These are phyloP conservation scores for Odocoileus virginianus DNA, from an alignment of 2,113 vertebrate species.

Conservation along the genomic window DNA sequence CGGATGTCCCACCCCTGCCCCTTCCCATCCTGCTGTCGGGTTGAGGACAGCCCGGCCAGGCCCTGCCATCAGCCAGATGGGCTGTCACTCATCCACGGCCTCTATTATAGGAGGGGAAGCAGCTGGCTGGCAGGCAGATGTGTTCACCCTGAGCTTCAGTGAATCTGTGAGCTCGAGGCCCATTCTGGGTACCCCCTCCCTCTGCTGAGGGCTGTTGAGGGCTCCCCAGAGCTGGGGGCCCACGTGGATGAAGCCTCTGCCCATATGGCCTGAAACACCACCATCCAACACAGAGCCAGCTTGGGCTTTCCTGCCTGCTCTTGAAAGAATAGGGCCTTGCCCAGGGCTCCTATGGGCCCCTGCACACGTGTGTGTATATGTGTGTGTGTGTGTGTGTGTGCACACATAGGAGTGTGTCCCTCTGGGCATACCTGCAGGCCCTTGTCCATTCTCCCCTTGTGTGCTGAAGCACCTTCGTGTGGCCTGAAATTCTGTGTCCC, in stretches of 20 bases:
- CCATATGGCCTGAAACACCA: neutral
- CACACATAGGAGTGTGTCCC: neutral
- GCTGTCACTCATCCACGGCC: neutral
- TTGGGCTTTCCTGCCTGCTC: neutral
- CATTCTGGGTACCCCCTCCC: too few relatives aligned
- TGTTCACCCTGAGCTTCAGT: neutral
- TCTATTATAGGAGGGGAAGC: neutral
- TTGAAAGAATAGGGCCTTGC: neutral
- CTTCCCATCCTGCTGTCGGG: neutral
- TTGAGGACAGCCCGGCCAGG: rapidly evolving
- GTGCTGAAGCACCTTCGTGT: neutral
- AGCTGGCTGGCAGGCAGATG: neutral
- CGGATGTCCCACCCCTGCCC: rapidly evolving
- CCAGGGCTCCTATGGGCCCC: neutral
- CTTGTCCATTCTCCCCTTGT: neutral
- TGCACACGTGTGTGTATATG: neutral
- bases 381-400: neutral
- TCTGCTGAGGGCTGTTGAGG: neutral
- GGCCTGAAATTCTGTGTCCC: neutral
- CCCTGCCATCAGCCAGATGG: neutral
- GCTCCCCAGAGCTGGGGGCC: neutral
- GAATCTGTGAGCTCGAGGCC: neutral
- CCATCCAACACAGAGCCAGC: neutral
- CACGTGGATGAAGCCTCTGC: neutral
- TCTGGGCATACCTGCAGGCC: neutral